Evolutionary conservation across 2,888 invertebrate species (phyloP).

Genomic region (Dasypolia templi): DNA sequence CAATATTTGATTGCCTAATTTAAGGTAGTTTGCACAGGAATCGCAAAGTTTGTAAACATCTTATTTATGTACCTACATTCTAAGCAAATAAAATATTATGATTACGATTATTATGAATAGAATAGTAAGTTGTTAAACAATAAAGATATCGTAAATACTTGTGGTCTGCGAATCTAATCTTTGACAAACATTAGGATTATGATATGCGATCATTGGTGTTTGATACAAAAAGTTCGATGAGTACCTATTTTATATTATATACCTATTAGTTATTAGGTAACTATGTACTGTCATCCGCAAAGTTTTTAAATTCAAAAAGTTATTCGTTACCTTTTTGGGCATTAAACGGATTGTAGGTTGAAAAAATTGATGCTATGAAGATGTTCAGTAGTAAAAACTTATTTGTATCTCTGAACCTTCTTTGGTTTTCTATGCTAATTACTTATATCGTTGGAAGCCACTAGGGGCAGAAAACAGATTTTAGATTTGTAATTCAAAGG

Average conservation of each 20-base stretch:
- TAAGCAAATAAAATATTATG: no score
- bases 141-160: slow-evolving; percentile 30
- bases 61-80: no score
- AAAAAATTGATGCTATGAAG: no score
- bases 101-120: no score
- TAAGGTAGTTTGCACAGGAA: no score
- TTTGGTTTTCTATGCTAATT: not conserved
- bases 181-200: slow-evolving; percentile 43
- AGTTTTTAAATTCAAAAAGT: not conserved
- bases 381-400: not conserved
- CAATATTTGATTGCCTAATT: no score
- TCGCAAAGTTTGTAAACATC: no score
- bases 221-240: not conserved
- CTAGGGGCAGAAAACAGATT: not conserved
- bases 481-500: not conserved
- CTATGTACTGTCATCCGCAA: not conserved
- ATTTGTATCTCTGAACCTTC: not conserved
- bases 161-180: slow-evolving; percentile 45
- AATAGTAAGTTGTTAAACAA: slow-evolving; percentile 40
- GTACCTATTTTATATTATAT: not conserved
- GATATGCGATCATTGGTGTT: slow-evolving; percentile 26
- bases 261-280: not conserved
- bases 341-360: not conserved
- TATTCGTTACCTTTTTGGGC: not conserved
- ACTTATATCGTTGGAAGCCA: no score